These are phyloP conservation scores for Melozone crissalis DNA, from an alignment of 2,113 vertebrate genomes.

Conservation along the genomic window DNA sequence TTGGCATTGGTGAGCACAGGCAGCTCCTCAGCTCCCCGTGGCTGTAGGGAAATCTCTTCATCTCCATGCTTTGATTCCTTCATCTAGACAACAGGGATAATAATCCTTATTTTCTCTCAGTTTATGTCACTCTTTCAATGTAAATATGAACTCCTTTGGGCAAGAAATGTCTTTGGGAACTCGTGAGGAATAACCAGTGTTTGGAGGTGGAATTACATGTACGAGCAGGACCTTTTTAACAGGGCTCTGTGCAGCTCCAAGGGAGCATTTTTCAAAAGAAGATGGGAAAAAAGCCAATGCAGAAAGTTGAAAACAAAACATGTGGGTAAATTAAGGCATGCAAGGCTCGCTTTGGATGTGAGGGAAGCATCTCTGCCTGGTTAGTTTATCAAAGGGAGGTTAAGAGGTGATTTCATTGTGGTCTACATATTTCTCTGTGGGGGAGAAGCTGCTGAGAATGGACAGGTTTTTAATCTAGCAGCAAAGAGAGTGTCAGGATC, in stretches of 20 bases:
- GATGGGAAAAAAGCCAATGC: background rate
- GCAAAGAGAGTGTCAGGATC: background rate
- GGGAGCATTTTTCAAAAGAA: background rate
- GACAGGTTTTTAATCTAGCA: conserved; percentile 41
- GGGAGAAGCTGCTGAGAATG: background rate
- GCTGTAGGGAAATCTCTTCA: conserved; percentile 9
- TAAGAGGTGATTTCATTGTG: conserved; percentile 15
- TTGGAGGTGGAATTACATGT: background rate
- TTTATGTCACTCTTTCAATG: background rate
- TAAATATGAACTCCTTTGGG: conserved; percentile 4
- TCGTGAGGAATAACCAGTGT: background rate
- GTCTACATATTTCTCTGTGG: background rate
- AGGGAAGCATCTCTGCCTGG: background rate
- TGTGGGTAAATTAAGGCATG: background rate
- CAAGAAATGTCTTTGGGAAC: background rate
- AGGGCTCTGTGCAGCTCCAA: background rate
- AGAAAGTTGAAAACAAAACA: background rate
- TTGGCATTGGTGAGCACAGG: background rate
- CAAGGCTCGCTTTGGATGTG: fast-evolving
- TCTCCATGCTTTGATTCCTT: background rate
- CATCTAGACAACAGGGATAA: background rate
- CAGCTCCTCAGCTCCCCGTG: background rate
- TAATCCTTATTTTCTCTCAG: conserved; percentile 3
- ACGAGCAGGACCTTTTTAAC: background rate
- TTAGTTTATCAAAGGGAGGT: background rate